Evolutionary conservation across 2,797 vertebrate genomes (phyloP).

Genomic region (Tenualosa ilisha): DNA sequence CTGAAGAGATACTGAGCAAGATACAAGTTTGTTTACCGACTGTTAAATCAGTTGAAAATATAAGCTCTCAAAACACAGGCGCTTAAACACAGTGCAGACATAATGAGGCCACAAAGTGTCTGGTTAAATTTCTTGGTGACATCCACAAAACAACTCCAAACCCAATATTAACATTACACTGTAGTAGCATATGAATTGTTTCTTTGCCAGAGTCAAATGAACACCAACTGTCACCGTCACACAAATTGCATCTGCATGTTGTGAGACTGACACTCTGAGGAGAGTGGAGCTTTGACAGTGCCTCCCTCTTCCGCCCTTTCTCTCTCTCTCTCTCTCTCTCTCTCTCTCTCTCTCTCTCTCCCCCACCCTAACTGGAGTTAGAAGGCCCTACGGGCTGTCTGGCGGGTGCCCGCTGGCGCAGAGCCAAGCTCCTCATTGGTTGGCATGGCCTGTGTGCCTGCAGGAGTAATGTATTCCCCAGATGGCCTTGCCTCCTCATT

Average conservation of each 20-base stretch:
- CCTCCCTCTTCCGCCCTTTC: not conserved
- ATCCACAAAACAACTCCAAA: not conserved
- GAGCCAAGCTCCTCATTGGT: not conserved
- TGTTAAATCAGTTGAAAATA: not conserved
- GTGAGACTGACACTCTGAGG: too few relatives aligned
- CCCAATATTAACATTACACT: not conserved
- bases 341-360: not conserved
- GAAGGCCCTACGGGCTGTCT: constrained; percentile 3
- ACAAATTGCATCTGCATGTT: constrained; percentile 5
- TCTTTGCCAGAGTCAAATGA: not conserved
- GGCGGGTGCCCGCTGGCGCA: not conserved
- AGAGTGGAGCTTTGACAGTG: not conserved
- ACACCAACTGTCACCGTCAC: not conserved
- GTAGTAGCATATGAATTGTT: not conserved
- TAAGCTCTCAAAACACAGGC: not conserved
- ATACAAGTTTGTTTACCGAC: not conserved
- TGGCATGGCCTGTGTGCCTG: not conserved
- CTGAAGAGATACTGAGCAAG: not conserved
- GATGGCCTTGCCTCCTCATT: constrained; percentile 32
- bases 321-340: constrained; percentile 14
- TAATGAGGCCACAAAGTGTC: not conserved
- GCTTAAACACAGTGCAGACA: not conserved
- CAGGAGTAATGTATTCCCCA: constrained; percentile 18
- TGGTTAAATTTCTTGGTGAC: not conserved
- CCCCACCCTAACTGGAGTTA: not conserved